Evolutionary conservation across 2,888 invertebrate genomes (phyloP), one percentile per base, ranked within the genome.

Genomic region (Drepanosiphum platanoidis): DNA sequence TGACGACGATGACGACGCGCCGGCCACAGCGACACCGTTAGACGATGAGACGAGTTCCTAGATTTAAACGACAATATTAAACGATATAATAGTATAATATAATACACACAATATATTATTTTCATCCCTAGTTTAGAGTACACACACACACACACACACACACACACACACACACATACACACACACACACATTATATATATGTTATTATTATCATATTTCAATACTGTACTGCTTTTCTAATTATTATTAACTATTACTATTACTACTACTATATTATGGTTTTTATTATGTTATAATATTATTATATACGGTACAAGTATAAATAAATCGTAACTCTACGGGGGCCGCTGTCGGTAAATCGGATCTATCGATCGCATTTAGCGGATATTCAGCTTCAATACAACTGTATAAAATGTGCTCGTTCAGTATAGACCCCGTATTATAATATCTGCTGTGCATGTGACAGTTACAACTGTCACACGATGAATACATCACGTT

Each of bases 11-110:
- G 36, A 61, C 15, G 42, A 27, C 32, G 46, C 32, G 9, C 42
- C 64, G 61, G 42, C 72, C 42, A 72, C 42, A 32, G 64, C 81
- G 30, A 68, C 3, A 30, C 64, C 83, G 74, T 30, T 66, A 36
- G 83, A 68, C 83, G 75, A 84, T 27, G 75, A 52, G 83, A 68
- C 83, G 75, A 84, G 83, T 83, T 83, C 83, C 83, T 83, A 75
- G 66, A 66, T 27, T 32, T 36, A 30, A 66, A 81, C 71, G 71
- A 80, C 52, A 68, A 83, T 74, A 42, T 42, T 18, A n/a, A n/a
- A 15, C 34, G 30, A 61, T 22, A 34, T 30, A 68, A 70, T 32
- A 36, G 1, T 70, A 70, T 0, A 9, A 3, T 34, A 70, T 30
- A n/a, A 0, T 8, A 70, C 3, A 5, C 66, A 30, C 18, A 34